phyloP scores from a whole-genome alignment of 2,888 invertebrate genomes.

The Ecliptopera silaceata region DNA sequence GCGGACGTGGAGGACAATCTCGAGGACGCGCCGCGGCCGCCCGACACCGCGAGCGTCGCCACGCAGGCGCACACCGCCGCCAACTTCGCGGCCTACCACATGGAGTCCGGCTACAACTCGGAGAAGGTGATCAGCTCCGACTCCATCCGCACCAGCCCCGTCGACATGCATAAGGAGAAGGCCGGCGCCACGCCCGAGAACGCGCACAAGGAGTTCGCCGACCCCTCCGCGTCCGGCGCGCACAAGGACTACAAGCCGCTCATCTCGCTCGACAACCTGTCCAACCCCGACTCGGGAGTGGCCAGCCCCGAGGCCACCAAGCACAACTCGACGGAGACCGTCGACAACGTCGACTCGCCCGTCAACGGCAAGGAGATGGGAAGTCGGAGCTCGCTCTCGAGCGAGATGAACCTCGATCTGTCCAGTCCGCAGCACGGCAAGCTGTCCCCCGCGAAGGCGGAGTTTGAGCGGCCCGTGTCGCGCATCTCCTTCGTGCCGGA shows the following conservation, averaged over 20 bases:
- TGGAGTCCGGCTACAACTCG: constrained; percentile 87
- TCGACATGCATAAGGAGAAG: constrained; percentile 80
- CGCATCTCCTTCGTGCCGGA: constrained; percentile 68
- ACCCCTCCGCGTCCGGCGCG: constrained; percentile 62
- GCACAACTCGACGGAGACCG: constrained; percentile 80
- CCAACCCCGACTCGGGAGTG: constrained; percentile 80
- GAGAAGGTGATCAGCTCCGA: constrained; percentile 75
- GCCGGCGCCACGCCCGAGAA: constrained; percentile 82
- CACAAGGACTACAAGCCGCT: constrained; percentile 72
- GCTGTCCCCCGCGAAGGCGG: constrained; percentile 62
- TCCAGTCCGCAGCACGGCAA: constrained; percentile 76
- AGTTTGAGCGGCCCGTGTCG: constrained; percentile 67
- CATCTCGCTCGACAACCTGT: constrained; percentile 67
- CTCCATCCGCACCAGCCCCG: constrained; percentile 74
- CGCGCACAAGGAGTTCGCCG: constrained; percentile 80
- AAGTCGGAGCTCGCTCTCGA: constrained; percentile 77
- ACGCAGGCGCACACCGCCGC: constrained; percentile 69
- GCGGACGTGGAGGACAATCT: constrained; percentile 92
- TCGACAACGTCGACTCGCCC: constrained; percentile 76
- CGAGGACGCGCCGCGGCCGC: constrained; percentile 36
- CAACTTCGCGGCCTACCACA: constrained; percentile 77
- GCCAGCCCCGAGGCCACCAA: constrained; percentile 83
- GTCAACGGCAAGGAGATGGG: constrained; percentile 71
- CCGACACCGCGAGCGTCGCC: constrained; percentile 56
- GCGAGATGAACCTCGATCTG: constrained; percentile 82